Conservation (phyloP, 2,113 vertebrate genomes). For the Sceloporus tristichus region DNA sequence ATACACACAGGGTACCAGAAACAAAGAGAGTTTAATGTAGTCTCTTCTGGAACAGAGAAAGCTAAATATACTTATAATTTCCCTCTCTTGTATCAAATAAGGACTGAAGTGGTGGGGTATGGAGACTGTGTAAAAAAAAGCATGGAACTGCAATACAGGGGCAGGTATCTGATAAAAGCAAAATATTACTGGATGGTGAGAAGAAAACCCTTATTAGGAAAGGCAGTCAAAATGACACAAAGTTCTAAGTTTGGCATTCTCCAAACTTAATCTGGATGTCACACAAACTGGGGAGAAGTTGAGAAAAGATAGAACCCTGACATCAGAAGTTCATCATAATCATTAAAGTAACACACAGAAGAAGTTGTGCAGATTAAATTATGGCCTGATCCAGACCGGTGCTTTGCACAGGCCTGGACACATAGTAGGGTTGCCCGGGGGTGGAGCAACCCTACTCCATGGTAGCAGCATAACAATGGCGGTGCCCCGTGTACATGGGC, state of each 20-base stretch:
- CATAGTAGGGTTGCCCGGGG: too few relatives aligned
- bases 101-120: too few relatives aligned
- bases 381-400: too few relatives aligned
- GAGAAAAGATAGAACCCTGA: neutral
- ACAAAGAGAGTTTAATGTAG: slow-evolving; percentile 56
- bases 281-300: neutral
- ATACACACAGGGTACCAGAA: slow-evolving; percentile 41
- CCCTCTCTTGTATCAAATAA: slow-evolving; percentile 54
- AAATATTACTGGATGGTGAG: neutral
- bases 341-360: neutral
- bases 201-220: too few relatives aligned
- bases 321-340: neutral
- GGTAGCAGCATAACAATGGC: too few relatives aligned
- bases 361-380: neutral
- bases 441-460: too few relatives aligned
- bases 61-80: slow-evolving; percentile 59
- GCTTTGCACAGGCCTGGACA: too few relatives aligned
- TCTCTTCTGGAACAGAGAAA: slow-evolving; percentile 55
- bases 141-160: neutral
- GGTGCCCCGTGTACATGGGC: too few relatives aligned
- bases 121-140: neutral
- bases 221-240: neutral
- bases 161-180: neutral
- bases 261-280: neutral
- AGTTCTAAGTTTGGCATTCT: neutral